Evolutionary conservation across 2,113 vertebrate species (phyloP).

Genomic region (Panthera uncia): DNA sequence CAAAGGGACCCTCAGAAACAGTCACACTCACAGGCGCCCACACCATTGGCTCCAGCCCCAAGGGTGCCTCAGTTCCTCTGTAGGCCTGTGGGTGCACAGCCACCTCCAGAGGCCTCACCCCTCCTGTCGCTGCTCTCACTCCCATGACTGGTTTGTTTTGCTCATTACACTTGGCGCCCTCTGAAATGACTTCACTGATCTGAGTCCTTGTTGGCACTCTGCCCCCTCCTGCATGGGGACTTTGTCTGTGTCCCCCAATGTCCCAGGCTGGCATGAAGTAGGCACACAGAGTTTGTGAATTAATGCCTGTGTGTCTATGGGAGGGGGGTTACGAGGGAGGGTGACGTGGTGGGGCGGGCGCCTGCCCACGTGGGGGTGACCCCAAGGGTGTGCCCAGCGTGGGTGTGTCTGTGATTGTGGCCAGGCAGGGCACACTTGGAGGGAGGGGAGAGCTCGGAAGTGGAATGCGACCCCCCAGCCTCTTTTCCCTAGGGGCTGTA

Average conservation of each 20-base stretch:
- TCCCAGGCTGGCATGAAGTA: slow-evolving; percentile 14
- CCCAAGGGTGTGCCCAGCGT: slow-evolving; percentile 70
- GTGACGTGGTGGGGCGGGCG: slow-evolving; percentile 73
- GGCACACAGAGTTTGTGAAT: slow-evolving; percentile 28
- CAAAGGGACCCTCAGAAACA: background rate
- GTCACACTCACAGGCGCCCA: background rate
- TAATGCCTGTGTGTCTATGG: background rate
- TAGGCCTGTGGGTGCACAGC: background rate
- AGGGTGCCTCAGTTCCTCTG: background rate
- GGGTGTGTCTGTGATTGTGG: slow-evolving; percentile 77
- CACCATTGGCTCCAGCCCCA: background rate
- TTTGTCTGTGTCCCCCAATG: background rate
- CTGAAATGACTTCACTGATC: background rate
- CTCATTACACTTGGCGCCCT: background rate
- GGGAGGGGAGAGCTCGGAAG: slow-evolving; percentile 59
- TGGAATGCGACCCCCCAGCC: slow-evolving; percentile 73
- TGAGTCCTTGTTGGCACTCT: background rate
- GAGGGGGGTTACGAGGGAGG: background rate
- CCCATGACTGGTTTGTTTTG: background rate
- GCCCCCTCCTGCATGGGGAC: background rate
- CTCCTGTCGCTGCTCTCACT: background rate
- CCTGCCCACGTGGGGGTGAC: slow-evolving; percentile 61
- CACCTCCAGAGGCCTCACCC: background rate
- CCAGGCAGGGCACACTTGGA: slow-evolving; percentile 60
- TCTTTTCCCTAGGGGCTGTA: slow-evolving; percentile 72